phyloP scores from a whole-genome alignment of 1,140 invertebrate species.

The Pinna nobilis region DNA sequence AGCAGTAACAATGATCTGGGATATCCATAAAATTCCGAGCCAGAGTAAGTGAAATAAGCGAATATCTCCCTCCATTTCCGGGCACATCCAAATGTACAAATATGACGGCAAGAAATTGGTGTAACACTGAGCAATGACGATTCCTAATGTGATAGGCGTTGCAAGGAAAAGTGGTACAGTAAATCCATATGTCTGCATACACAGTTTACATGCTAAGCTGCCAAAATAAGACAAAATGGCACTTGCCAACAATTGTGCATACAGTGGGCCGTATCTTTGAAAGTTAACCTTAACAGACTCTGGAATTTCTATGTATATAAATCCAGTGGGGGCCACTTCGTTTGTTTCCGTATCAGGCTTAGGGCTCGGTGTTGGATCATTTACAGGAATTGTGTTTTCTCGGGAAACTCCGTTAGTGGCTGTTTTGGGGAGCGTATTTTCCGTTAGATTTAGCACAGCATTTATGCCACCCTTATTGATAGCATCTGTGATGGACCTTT shows the following conservation, averaged over 20 bases:
- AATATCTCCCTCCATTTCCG: slow-evolving; percentile 38
- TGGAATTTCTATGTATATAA: slow-evolving; percentile 24
- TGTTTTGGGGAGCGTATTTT: neutral
- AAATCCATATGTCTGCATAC: slow-evolving; percentile 70
- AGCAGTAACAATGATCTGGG: slow-evolving; percentile 96
- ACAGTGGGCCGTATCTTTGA: slow-evolving; percentile 54
- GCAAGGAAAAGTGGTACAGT: slow-evolving; percentile 64
- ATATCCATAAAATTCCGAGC: slow-evolving; percentile 86
- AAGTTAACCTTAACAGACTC: slow-evolving; percentile 47
- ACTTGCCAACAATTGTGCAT: slow-evolving; percentile 49
- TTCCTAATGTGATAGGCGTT: slow-evolving; percentile 57
- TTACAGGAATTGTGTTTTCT: neutral
- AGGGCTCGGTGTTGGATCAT: neutral
- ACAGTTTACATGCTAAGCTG: slow-evolving; percentile 69
- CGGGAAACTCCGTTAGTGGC: neutral
- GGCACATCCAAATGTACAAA: slow-evolving; percentile 57
- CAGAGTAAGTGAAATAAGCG: slow-evolving; percentile 72
- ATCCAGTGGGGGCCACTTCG: too few relatives aligned
- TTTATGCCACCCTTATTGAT: slow-evolving; percentile 26
- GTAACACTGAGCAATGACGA: slow-evolving; percentile 53
- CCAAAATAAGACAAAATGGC: slow-evolving; percentile 62
- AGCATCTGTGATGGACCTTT: too few relatives aligned
- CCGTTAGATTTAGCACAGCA: slow-evolving; percentile 13
- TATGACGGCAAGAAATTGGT: slow-evolving; percentile 46
- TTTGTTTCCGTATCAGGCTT: too few relatives aligned